Percentiles rank a stretch among this genome's conserved stretches.
These are phyloP conservation scores for Cydia splendana DNA, from an alignment of 1,140 invertebrate species.

Conservation along the genomic window DNA sequence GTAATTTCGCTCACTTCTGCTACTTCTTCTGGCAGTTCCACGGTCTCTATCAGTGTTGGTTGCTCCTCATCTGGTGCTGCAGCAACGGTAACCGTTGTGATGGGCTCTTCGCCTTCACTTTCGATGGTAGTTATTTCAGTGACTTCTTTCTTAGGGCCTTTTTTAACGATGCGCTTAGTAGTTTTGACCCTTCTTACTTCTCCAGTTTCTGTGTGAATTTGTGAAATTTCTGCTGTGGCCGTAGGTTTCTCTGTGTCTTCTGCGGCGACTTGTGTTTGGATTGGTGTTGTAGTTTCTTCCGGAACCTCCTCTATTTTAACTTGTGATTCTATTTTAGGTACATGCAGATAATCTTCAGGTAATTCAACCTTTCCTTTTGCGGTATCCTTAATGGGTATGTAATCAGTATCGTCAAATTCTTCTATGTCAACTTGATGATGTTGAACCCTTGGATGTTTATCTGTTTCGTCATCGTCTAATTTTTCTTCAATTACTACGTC, in stretches of 20 bases:
- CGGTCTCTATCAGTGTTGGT: not conserved
- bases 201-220: conserved; percentile 61
- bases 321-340: conserved; percentile 54
- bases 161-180: conserved; percentile 63
- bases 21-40: not conserved
- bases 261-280: conserved; percentile 44
- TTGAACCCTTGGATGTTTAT: conserved; percentile 34
- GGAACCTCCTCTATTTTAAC: conserved; percentile 58
- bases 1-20: not conserved
- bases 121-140: not conserved
- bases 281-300: conserved; percentile 43
- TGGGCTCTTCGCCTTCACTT: not conserved
- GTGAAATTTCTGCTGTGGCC: conserved; percentile 57
- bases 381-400: conserved; percentile 30
- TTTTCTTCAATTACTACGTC: conserved; percentile 77
- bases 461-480: conserved; percentile 62
- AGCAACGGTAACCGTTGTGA: not conserved
- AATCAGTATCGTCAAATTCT: conserved; percentile 65
- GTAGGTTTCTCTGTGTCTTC: conserved; percentile 37
- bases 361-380: conserved; percentile 64
- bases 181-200: conserved; percentile 56
- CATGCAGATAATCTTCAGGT: conserved; percentile 60
- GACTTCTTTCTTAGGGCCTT: conserved; percentile 28
- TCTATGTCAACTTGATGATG: conserved; percentile 60
- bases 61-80: not conserved